Conservation (phyloP, 2,113 vertebrate species). For the Eleginops maclovinus region DNA sequence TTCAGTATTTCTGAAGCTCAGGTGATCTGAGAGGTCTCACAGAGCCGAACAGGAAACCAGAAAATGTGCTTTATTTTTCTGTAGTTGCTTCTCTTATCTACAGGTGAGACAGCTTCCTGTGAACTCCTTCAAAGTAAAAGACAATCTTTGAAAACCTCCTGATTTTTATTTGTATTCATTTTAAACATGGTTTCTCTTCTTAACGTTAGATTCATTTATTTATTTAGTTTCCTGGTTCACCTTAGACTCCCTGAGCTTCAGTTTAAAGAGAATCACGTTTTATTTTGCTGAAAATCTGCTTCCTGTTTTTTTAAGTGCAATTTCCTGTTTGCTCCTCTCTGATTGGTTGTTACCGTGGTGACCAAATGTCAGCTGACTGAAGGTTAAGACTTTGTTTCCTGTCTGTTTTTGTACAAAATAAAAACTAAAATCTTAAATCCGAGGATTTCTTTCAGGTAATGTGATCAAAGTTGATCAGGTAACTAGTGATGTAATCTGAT, state of each 20-base stretch:
- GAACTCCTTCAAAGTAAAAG: constrained; percentile 16
- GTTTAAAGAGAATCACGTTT: not conserved
- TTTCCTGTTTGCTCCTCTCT: not conserved
- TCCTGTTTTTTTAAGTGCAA: not conserved
- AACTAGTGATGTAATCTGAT: too few relatives aligned
- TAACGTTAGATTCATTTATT: not conserved
- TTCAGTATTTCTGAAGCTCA: constrained; percentile 4
- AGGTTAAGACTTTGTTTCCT: not conserved
- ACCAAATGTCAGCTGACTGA: constrained; percentile 2
- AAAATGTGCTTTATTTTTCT: not conserved
- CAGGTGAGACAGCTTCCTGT: constrained; percentile 15
- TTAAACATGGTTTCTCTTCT: not conserved
- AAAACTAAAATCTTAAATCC: constrained; percentile 1
- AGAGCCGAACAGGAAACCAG: not conserved
- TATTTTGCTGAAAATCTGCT: not conserved
- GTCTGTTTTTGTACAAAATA: constrained; percentile 44
- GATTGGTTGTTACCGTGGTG: not conserved
- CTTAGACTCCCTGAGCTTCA: not conserved
- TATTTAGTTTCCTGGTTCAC: not conserved
- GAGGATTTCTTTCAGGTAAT: not conserved
- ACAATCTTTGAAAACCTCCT: not conserved
- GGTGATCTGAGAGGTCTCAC: not conserved
- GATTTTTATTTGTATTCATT: not conserved
- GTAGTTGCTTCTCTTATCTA: constrained; percentile 35
- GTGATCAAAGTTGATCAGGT: too few relatives aligned